Percentiles rank a stretch among this genome's conserved stretches.
These are phyloP conservation scores for Thryonomys swinderianus DNA, from an alignment of 2,113 vertebrate species.

Conservation along the genomic window DNA sequence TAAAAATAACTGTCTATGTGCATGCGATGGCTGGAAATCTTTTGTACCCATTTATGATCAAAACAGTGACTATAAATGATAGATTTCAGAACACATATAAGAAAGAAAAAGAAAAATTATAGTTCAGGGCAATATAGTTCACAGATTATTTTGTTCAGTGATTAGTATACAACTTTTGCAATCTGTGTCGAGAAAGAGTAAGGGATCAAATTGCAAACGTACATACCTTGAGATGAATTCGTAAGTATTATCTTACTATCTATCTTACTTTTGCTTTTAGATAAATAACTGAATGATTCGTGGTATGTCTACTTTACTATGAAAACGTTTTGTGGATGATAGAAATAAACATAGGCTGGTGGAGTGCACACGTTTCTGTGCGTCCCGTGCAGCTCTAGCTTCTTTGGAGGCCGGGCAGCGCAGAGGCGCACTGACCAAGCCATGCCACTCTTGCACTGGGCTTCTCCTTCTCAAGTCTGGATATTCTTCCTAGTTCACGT, in stretches of 20 bases:
- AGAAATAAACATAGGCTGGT: not conserved
- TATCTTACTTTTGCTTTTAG: not conserved
- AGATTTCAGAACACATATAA: not conserved
- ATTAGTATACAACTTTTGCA: not conserved
- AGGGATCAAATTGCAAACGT: not conserved
- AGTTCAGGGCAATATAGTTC: not conserved
- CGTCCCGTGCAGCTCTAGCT: not conserved
- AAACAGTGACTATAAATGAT: conserved; percentile 1
- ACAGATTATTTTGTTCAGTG: not conserved
- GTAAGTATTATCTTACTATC: not conserved
- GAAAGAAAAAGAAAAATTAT: not conserved
- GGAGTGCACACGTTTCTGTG: not conserved
- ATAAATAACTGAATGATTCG: not conserved
- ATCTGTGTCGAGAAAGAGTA: not conserved
- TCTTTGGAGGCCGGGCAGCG: not conserved
- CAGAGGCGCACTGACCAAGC: not conserved
- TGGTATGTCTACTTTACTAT: not conserved
- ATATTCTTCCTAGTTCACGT: not conserved
- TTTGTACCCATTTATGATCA: not conserved
- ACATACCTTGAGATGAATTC: not conserved
- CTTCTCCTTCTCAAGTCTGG: not conserved
- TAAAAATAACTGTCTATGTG: not conserved
- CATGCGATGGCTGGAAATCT: not conserved
- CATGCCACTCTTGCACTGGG: not conserved
- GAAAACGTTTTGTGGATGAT: not conserved